Conservation (phyloP, 1,140 invertebrate genomes). For the Scaptomyza graminum region DNA sequence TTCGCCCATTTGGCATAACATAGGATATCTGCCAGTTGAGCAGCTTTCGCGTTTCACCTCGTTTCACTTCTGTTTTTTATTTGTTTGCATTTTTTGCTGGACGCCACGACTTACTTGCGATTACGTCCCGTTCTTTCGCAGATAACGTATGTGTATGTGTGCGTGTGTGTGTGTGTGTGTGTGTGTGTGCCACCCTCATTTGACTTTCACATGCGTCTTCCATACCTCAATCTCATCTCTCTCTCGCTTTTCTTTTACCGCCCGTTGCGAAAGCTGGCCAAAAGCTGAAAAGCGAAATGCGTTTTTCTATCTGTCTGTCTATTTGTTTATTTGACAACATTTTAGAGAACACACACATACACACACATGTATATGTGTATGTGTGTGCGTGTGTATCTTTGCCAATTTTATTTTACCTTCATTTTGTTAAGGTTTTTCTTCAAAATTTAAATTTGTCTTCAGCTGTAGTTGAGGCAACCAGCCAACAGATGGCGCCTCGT, state of each 20-base stretch:
- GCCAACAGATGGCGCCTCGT: conserved; percentile 41
- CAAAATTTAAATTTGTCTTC: conserved; percentile 31
- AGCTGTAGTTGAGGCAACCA: conserved; percentile 5
- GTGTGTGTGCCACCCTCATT: conserved; percentile 67
- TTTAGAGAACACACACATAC: conserved; percentile 31
- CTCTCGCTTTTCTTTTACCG: neutral
- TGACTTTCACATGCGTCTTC: conserved; percentile 72
- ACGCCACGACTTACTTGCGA: conserved; percentile 77
- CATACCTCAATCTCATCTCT: neutral
- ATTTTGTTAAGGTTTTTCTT: conserved; percentile 2
- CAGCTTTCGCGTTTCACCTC: neutral
- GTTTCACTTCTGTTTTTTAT: conserved; percentile 15
- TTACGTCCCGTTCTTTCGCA: conserved; percentile 53
- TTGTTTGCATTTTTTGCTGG: conserved; percentile 75
- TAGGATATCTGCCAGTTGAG: conserved; percentile 3
- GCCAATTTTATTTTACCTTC: conserved; percentile 21
- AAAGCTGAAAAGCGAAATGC: conserved; percentile 65
- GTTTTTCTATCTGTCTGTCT: conserved; percentile 58
- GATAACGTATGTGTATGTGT: conserved; percentile 9
- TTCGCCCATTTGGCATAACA: too few relatives aligned
- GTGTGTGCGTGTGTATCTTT: conserved; percentile 20
- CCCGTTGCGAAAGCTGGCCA: conserved; percentile 50
- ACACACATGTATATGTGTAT: conserved; percentile 23
- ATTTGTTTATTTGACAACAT: conserved; percentile 79
- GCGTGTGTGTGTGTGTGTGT: conserved; percentile 35